Conservation (phyloP, 2,113 vertebrate genomes). For the Scatophagus argus region DNA sequence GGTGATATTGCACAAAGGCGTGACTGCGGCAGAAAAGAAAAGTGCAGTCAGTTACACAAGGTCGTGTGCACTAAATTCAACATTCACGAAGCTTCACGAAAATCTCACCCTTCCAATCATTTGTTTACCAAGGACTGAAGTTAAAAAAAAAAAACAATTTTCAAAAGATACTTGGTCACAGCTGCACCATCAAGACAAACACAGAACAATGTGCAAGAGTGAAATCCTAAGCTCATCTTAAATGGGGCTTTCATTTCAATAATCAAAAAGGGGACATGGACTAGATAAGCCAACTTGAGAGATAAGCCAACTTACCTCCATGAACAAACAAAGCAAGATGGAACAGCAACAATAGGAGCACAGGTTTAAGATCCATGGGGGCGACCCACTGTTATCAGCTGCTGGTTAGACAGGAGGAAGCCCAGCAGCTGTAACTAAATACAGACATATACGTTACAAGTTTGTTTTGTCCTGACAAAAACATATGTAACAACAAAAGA, state of each 20-base stretch:
- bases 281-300: neutral
- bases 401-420: neutral
- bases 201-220: neutral
- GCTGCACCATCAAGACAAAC: neutral
- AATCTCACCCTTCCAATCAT: accelerated
- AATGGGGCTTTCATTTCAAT: neutral
- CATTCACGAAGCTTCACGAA: neutral
- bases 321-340: constrained; percentile 6
- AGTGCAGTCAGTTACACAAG: neutral
- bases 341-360: constrained; percentile 33
- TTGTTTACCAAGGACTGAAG: neutral
- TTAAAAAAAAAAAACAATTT: neutral
- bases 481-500: neutral
- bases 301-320: constrained; percentile 39
- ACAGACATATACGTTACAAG: neutral
- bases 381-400: constrained; percentile 7
- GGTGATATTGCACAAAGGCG: constrained; percentile 58
- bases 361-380: constrained; percentile 58
- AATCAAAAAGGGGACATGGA: neutral
- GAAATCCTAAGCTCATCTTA: neutral
- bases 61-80: neutral
- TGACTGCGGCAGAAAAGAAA: constrained; percentile 30
- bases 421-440: constrained; percentile 24
- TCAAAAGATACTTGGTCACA: neutral
- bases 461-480: neutral